phyloP scores from a whole-genome alignment of 2,797 vertebrate species.

The Limnodromus scolopaceus region DNA sequence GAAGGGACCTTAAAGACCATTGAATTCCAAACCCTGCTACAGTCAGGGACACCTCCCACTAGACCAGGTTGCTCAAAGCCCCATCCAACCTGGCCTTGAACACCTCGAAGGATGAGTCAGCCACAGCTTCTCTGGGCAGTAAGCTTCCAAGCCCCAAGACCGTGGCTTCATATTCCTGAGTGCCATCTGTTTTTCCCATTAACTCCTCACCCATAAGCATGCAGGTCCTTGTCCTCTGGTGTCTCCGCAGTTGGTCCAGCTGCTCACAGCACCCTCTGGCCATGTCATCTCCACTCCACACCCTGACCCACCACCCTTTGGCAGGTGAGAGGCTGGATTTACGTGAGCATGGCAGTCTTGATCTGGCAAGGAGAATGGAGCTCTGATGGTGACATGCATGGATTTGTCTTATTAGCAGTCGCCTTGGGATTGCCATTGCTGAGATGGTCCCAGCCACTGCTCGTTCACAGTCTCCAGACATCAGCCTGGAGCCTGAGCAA shows the following conservation, averaged over 20 bases:
- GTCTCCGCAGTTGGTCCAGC: background rate
- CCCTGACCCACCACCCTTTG: background rate
- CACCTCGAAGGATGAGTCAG: background rate
- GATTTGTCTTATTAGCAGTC: background rate
- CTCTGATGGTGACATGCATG: background rate
- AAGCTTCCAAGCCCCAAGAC: background rate
- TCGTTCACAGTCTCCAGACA: conserved; percentile 16
- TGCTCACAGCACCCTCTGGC: background rate
- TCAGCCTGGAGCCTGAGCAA: background rate
- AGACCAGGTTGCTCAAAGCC: background rate
- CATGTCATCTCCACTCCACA: fast-evolving
- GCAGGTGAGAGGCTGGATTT: background rate
- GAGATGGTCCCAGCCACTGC: background rate
- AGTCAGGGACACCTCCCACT: background rate
- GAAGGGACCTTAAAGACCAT: background rate
- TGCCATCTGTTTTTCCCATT: background rate
- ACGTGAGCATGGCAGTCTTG: background rate
- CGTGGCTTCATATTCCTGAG: background rate
- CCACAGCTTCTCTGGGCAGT: background rate
- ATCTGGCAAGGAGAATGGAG: background rate
- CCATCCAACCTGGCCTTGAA: background rate
- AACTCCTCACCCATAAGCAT: background rate
- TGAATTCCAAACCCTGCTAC: background rate
- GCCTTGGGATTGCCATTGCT: background rate
- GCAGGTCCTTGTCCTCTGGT: background rate